Evolutionary conservation across 2,113 vertebrate genomes (phyloP).

Genomic region (Hydropotes inermis): DNA sequence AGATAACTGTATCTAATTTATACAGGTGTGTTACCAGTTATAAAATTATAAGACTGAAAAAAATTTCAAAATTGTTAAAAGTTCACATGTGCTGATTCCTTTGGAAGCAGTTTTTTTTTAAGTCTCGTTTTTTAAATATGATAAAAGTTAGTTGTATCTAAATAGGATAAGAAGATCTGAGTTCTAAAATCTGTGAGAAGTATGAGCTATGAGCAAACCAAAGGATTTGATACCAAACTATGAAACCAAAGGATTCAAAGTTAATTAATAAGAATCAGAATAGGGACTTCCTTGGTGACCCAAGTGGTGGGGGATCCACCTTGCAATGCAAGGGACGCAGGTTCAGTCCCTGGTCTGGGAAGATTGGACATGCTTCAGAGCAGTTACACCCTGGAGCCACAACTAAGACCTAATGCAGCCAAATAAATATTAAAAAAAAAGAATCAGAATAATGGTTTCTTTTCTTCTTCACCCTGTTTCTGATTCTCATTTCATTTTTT

Average conservation of each 20-base stretch:
- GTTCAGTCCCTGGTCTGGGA: background rate
- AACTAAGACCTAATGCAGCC: background rate
- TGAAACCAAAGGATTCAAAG: background rate
- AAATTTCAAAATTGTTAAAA: background rate
- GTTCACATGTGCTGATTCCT: background rate
- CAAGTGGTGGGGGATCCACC: background rate
- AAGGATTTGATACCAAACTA: too few species aligned
- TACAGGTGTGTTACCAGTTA: background rate
- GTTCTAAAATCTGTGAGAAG: background rate
- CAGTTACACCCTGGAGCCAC: background rate
- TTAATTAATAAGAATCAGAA: conserved; percentile 21
- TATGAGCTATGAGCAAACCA: background rate
- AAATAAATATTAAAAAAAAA: background rate
- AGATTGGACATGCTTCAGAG: background rate
- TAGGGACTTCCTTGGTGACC: background rate
- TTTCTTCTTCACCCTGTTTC: conserved; percentile 3
- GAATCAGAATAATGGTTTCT: conserved; percentile 51
- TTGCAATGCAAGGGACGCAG: background rate
- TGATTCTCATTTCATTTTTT: conserved; percentile 60
- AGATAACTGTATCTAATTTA: background rate
- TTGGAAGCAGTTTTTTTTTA: conserved; percentile 9
- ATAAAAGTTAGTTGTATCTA: conserved; percentile 11
- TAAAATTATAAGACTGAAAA: background rate
- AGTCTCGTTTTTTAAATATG: background rate
- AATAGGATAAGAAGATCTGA: background rate